These are phyloP conservation scores for Onychostruthus taczanowskii DNA, from an alignment of 2,113 vertebrate species.

Conservation along the genomic window DNA sequence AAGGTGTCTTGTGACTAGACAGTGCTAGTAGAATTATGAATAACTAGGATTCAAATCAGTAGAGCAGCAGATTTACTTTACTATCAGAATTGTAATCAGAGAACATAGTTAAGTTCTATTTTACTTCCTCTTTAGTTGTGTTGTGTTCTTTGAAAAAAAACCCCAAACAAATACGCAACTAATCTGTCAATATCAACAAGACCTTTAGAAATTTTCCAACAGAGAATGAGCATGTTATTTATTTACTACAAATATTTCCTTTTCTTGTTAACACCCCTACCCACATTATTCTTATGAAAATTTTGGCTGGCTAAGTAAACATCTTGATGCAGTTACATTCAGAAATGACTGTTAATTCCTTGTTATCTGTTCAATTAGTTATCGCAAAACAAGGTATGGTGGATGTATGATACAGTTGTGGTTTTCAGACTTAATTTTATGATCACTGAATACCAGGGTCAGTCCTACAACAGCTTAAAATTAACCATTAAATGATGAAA, in stretches of 20 bases:
- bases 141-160: constrained; percentile 1
- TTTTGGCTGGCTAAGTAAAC: background rate
- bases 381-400: background rate
- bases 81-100: background rate
- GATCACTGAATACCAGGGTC: background rate
- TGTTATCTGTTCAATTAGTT: background rate
- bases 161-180: constrained; percentile 17
- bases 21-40: background rate
- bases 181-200: constrained; percentile 35
- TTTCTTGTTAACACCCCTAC: constrained; percentile 29
- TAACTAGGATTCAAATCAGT: background rate
- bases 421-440: background rate
- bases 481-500: background rate
- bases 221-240: constrained; percentile 3
- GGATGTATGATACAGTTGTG: background rate
- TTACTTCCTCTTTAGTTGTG: background rate
- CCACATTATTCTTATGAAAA: constrained; percentile 22
- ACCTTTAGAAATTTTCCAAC: constrained; percentile 17
- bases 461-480: background rate
- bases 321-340: background rate
- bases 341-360: background rate
- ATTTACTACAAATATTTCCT: constrained; percentile 51
- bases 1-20: background rate
- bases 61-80: background rate
- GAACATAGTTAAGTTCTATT: background rate